These are phyloP conservation scores for Drosophila virilis DNA, from an alignment of 1,140 invertebrate species.

Conservation along the genomic window DNA sequence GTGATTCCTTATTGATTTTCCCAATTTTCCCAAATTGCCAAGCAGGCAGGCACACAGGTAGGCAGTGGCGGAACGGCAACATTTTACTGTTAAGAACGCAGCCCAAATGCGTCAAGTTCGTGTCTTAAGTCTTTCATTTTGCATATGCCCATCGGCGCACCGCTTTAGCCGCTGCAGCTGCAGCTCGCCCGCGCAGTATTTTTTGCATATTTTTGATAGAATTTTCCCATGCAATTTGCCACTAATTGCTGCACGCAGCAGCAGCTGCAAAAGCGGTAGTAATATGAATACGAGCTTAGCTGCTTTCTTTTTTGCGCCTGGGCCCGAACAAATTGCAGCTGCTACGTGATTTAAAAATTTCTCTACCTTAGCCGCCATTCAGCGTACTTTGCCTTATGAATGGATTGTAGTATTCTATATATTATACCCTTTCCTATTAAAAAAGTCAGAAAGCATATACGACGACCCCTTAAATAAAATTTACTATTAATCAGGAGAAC, in stretches of 20 bases:
- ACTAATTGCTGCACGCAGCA: slow-evolving; percentile 78
- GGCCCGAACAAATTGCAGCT: slow-evolving; percentile 54
- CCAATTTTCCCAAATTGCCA: slow-evolving; percentile 56
- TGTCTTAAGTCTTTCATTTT: slow-evolving; percentile 70
- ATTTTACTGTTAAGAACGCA: slow-evolving; percentile 71
- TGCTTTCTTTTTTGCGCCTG: slow-evolving; percentile 67
- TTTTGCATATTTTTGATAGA: slow-evolving; percentile 76
- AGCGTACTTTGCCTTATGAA: not conserved
- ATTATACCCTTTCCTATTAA: not conserved
- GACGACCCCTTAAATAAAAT: no score
- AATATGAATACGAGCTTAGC: not conserved
- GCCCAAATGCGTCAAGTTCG: slow-evolving; percentile 68
- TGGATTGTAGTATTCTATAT: not conserved
- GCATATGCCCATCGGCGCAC: slow-evolving; percentile 22
- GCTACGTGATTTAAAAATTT: slow-evolving; percentile 47
- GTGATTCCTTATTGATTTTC: slow-evolving; percentile 78
- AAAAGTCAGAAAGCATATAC: no score
- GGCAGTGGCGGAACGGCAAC: slow-evolving; percentile 17
- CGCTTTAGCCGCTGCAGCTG: slow-evolving; percentile 12
- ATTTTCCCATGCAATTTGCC: slow-evolving; percentile 80
- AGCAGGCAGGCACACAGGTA: slow-evolving; percentile 12
- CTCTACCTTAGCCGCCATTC: not conserved
- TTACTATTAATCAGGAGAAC: no score
- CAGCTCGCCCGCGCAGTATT: slow-evolving; percentile 48
- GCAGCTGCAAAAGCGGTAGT: slow-evolving; percentile 19